These are phyloP conservation scores for Falco novaeseelandiae DNA, from an alignment of 2,797 vertebrate genomes.

Conservation along the genomic window DNA sequence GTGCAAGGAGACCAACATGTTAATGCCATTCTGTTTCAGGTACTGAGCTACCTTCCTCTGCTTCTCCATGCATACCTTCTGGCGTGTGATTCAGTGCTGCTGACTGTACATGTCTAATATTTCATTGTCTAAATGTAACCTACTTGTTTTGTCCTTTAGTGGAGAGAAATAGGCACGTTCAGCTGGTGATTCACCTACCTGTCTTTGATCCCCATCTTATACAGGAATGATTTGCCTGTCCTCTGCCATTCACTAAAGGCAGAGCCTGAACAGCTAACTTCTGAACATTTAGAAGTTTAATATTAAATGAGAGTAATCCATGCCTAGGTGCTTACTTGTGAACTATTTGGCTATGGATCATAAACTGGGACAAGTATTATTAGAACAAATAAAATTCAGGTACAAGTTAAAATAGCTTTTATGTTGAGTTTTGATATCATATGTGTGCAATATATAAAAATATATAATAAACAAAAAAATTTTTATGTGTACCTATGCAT, in stretches of 20 bases:
- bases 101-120: neutral
- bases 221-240: neutral
- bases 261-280: neutral
- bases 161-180: neutral
- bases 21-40: neutral
- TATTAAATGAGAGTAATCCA: neutral
- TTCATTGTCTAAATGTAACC: neutral
- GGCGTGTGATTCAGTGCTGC: neutral
- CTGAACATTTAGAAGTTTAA: neutral
- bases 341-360: neutral
- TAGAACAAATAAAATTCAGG: neutral
- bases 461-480: neutral
- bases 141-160: neutral
- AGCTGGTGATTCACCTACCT: neutral
- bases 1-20: fast-evolving
- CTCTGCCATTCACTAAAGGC: neutral
- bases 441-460: neutral
- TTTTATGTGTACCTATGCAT: neutral
- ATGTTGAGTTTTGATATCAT: neutral
- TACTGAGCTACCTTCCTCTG: neutral
- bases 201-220: neutral
- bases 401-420: neutral
- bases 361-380: neutral
- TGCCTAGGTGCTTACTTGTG: neutral
- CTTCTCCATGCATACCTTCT: neutral